Conservation (phyloP, 1,140 invertebrate species). For the Lerema accius region DNA sequence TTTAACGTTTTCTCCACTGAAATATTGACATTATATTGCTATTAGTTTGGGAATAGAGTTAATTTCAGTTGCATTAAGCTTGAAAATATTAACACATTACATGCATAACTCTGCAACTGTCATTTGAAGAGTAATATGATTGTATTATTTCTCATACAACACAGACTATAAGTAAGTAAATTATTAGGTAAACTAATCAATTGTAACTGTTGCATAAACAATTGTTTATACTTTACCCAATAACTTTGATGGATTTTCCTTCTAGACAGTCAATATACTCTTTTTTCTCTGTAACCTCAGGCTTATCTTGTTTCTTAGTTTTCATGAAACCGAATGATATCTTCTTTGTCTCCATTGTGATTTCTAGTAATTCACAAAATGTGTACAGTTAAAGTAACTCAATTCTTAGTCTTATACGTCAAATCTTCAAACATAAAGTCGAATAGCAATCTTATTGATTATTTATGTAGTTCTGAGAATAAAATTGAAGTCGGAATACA, state of each 20-base stretch:
- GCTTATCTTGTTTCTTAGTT: conserved; percentile 85
- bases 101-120: too few relatives aligned
- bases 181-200: too few relatives aligned
- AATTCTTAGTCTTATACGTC: too few relatives aligned
- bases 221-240: conserved; percentile 83
- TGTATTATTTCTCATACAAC: too few relatives aligned
- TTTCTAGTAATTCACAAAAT: background rate
- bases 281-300: conserved; percentile 80
- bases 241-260: conserved; percentile 88
- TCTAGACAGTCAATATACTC: conserved; percentile 90
- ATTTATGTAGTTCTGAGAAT: background rate
- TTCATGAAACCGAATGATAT: conserved; percentile 91
- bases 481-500: background rate
- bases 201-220: too few relatives aligned
- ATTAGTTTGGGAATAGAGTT: background rate
- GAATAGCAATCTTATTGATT: background rate
- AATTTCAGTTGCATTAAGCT: too few relatives aligned
- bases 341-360: conserved; percentile 84
- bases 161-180: too few relatives aligned
- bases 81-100: too few relatives aligned
- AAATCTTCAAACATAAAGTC: background rate
- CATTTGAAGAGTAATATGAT: too few relatives aligned
- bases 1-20: conserved; percentile 82
- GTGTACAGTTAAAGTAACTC: background rate
- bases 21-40: conserved; percentile 36